These are phyloP conservation scores for Lagocephalus sceleratus DNA, from an alignment of 2,797 vertebrate species.

Conservation along the genomic window DNA sequence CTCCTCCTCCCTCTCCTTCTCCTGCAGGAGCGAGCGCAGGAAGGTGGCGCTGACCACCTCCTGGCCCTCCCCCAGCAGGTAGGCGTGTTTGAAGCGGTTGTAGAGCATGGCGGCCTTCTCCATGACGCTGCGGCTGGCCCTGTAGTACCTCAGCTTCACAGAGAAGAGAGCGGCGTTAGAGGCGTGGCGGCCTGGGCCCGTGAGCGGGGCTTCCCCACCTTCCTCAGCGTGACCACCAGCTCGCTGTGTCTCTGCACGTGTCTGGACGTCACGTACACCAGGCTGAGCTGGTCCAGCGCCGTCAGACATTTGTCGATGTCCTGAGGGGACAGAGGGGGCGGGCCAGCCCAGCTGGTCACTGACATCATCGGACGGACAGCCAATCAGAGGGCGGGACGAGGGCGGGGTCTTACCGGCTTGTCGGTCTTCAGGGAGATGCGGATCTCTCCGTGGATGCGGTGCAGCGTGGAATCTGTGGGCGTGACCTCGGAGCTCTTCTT, in stretches of 20 bases:
- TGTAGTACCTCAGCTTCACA: conserved; percentile 86
- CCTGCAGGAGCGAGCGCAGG: conserved; percentile 83
- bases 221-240: conserved; percentile 89
- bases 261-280: conserved; percentile 87
- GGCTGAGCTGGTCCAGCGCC: conserved; percentile 89
- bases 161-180: not conserved
- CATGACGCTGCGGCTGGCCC: conserved; percentile 89
- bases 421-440: conserved; percentile 70
- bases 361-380: no score
- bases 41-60: conserved; percentile 87
- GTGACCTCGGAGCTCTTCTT: conserved; percentile 22
- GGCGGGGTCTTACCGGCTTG: conserved; percentile 50
- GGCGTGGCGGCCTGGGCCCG: no score
- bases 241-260: conserved; percentile 95
- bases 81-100: conserved; percentile 94
- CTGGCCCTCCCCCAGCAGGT: conserved; percentile 88
- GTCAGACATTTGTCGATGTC: conserved; percentile 80
- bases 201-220: conserved; percentile 61
- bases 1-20: conserved; percentile 70
- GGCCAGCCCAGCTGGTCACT: no score
- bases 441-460: conserved; percentile 76
- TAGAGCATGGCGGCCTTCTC: conserved; percentile 97
- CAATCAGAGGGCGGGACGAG: no score
- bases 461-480: conserved; percentile 71
- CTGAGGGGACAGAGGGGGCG: conserved; percentile 35